Evolutionary conservation across 2,797 vertebrate species (phyloP), one percentile per base, ranked within the genome.

Genomic region (Parambassis ranga): DNA sequence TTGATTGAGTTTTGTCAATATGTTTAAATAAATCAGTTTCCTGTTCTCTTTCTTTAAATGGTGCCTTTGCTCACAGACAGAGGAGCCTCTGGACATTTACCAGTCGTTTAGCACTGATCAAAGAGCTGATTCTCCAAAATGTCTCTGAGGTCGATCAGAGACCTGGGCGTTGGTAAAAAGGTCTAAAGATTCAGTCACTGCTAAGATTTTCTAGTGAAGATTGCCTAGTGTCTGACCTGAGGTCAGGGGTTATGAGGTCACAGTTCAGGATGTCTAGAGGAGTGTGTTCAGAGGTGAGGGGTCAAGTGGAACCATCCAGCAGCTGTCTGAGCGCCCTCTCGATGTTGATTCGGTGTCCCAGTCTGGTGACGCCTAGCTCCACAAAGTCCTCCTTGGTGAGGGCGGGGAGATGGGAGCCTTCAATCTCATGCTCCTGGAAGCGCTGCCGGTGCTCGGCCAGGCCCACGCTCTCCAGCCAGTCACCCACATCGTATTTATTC

Each of bases 391-490:
- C 97, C 93, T 99, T 99, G 90, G 95, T 96, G 85, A 98, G 94
- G 2, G 97, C 96, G 0, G 96, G 96, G 63, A 99, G 93, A 70
- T 98, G 97, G 0, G 96, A 95, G 75, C 97, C 97, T 91, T 99
- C 97, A 10, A 99, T 99, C 86, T 99, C 97, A 27, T 99, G 94
- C 83, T 99, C 97, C 90, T 98, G 94, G 79, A 99, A 99, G 83
- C 96, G 96, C 73, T 95, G 93, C 18, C 97, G 95, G 69, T 99
- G 97, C 81, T 99, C 97, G 53, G 94, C 95, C 79, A 99, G 82
- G 77, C 98, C 96, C 80, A 99, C 94, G 82, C 96, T 98, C 89
- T 99, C 97, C 90, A 99, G 91, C 97, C 97, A 99, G 91, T 99
- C 97, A 16, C 96, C 97, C 43, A 99, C 97, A 31, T 98, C 97